These are phyloP conservation scores for Melanotaenia parkinsoni DNA, from an alignment of 2,797 vertebrate genomes.

Conservation along the genomic window DNA sequence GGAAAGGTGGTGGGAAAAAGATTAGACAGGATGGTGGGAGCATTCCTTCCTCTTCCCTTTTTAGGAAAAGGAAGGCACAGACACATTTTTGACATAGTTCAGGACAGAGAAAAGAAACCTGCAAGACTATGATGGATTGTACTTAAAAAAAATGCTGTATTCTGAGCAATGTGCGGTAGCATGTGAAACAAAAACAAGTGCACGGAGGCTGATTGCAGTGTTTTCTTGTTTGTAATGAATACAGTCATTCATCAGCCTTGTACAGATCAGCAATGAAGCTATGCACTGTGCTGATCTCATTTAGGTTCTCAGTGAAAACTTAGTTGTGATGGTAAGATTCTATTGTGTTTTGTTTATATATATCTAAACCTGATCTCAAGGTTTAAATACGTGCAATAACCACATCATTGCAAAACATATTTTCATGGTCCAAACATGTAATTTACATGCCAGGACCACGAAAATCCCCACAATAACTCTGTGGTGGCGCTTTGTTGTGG, in stretches of 20 bases:
- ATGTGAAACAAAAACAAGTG: constrained; percentile 12
- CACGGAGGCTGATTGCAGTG: constrained; percentile 21
- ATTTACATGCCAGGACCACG: too few species aligned
- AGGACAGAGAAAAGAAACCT: constrained; percentile 55
- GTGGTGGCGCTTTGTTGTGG: too few species aligned
- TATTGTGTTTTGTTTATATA: too few species aligned
- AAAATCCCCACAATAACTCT: too few species aligned
- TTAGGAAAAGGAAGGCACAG: constrained; percentile 64
- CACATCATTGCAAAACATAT: too few species aligned
- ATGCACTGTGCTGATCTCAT: neutral
- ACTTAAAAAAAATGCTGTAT: constrained; percentile 38
- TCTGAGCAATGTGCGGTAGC: constrained; percentile 20
- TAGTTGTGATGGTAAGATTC: neutral
- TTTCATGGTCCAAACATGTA: too few species aligned
- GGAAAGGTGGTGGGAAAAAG: constrained; percentile 42
- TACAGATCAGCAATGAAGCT: constrained; percentile 30
- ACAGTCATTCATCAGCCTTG: constrained; percentile 2
- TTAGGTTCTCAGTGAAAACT: neutral
- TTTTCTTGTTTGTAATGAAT: constrained; percentile 39
- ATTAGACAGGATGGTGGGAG: constrained; percentile 27
- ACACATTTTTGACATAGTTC: constrained; percentile 76
- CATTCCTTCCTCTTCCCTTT: constrained; percentile 71
- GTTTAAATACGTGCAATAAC: too few species aligned
- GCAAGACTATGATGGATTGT: constrained; percentile 60
- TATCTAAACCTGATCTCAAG: too few species aligned